These are phyloP conservation scores for Lamellibrachia columna DNA, from an alignment of 2,888 invertebrate species.

Conservation along the genomic window DNA sequence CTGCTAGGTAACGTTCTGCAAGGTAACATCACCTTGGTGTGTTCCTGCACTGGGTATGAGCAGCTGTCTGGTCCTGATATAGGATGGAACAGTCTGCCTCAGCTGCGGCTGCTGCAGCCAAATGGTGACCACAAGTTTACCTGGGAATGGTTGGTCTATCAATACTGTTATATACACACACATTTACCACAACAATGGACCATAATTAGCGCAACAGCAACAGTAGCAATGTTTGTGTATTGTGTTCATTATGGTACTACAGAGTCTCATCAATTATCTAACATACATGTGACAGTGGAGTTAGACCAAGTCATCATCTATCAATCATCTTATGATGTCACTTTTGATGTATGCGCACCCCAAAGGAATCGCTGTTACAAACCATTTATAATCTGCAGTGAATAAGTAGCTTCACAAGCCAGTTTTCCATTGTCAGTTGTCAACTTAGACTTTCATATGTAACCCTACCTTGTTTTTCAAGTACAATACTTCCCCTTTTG, in stretches of 20 bases:
- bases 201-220: background rate
- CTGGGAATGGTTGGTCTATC: background rate
- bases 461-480: background rate
- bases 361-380: background rate
- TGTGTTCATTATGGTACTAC: too few relatives aligned
- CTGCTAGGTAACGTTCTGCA: background rate
- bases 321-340: background rate
- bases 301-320: background rate
- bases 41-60: background rate
- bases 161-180: background rate
- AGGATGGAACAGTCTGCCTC: background rate
- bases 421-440: background rate
- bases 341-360: background rate
- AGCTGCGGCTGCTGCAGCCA: constrained; percentile 16
- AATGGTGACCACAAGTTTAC: background rate
- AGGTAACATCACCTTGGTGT: background rate
- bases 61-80: background rate
- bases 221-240: too few relatives aligned
- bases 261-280: too few relatives aligned
- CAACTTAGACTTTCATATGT: background rate
- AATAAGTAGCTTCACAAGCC: background rate
- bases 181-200: background rate
- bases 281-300: too few relatives aligned
- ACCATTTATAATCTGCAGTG: background rate
- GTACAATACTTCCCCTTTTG: background rate